Evolutionary conservation across 1,140 invertebrate species (phyloP), one percentile per base, ranked within the genome.

Genomic region (Caenorhabditis tropicalis): DNA sequence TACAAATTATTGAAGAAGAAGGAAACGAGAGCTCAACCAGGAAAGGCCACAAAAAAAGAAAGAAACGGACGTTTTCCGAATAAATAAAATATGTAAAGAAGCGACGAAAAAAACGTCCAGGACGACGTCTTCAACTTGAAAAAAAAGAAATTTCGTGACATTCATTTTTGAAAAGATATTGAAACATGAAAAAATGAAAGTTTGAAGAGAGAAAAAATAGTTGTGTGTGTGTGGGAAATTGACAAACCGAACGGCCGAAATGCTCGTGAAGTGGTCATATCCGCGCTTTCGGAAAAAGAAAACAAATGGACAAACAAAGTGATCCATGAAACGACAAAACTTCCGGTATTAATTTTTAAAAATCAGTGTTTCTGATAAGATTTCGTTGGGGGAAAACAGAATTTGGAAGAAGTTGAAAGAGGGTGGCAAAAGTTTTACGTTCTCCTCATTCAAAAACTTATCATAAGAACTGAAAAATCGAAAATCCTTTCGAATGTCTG

Each of bases 261-360:
- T 74, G 43, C 43, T 74, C 43, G 36, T 74, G 65, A 74, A 74
- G 65, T 74, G 65, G 65, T 43, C 65, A 74, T 74, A 74, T 74
- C 65, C 36, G 65, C 65, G 65, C 65, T 24, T 74, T 74, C n/a
- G 36, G n/a, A n/a, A n/a, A 74, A 74, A 39, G 65, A 74, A 12
- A 74, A 74, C 65, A 74, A 74, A 74, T 46, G 65, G n/a, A 43
- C 65, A 74, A 74, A 74, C 36, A 74, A 43, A 74, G 36, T 74
- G 65, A 74, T 74, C 36, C 36, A 15, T 4, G 16, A 65, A 36
- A 65, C 29, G 31, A 33, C 36, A 74, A 24, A 1, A 27, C n/a
- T 74, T 74, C 65, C 65, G 65, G 65, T 36, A 65, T 65, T 65
- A 27, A 16, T 19, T 19, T 19, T 51, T 6, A 51, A 51, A 51